Base-by-base conservation (phyloP, 2,888 invertebrate genomes). In the Xylota sylvarum region DNA sequence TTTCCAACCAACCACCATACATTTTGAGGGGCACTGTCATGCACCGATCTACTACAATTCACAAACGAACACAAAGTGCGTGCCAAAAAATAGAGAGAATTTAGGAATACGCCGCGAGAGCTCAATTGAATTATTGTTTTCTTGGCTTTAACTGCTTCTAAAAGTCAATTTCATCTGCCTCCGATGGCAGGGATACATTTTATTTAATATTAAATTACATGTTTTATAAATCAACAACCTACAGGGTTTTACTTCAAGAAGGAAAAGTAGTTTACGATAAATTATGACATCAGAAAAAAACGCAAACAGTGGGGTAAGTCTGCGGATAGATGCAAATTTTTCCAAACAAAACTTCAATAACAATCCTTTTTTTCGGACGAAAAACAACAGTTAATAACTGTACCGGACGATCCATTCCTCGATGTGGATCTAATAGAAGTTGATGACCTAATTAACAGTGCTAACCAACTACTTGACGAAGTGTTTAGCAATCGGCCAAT, bases 361-460 rank as follows among this genome's bases (percentile, higher is more conserved):
- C 37, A 14, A 35, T 14, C 1, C 19, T 48, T 58, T 72, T 43
- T 0, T 9, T 40, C 37, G 14, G 6, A 0, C 10, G 23, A 19
- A 12, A 37, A 30, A 35, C 5, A 27, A n/a, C n/a, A 73, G 72
- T 19, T 58, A n/a, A 52, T 60, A 43, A 40, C 32, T 17, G 30
- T 60, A 14, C 5, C 17, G 10, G 81, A 76, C 9, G 81, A 85
- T 62, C 60, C 81, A 27, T 72, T 81, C n/a, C 23, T 67, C 0
- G 77, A 86, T 43, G 62, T 82, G 5, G 86, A 86, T 27, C 40
- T 73, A 12, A 78, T 82, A 40, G 82, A 77, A 50, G 73, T 69
- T 40, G 82, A 86, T 35, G 86, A 82, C 12, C 37, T 86, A 5
- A 82, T 86, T 9, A 69, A 69, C 37, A 86, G 77, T 19, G 86